Evolutionary conservation across 2,888 invertebrate genomes (phyloP).

Genomic region (Dryomyza anilis): DNA sequence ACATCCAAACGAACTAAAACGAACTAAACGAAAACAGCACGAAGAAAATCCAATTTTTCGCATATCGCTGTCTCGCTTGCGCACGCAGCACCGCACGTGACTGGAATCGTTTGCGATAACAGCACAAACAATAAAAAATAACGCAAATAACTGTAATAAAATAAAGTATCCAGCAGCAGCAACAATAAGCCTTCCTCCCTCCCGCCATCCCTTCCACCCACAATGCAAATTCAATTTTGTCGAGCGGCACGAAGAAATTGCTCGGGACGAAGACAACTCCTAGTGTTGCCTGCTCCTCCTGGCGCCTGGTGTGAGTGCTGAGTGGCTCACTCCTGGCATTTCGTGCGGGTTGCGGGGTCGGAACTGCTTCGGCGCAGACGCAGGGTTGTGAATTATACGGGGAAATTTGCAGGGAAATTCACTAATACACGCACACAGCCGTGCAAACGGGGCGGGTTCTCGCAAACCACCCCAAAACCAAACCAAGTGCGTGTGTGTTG

Average conservation of each 20-base stretch:
- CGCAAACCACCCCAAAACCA: slow-evolving; percentile 12
- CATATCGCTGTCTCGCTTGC: slow-evolving; percentile 38
- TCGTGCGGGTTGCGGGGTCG: slow-evolving; percentile 19
- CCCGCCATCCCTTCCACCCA: slow-evolving; percentile 18
- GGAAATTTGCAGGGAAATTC: slow-evolving; percentile 39
- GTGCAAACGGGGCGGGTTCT: slow-evolving; percentile 30
- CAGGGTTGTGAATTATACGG: slow-evolving; percentile 43
- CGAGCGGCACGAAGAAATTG: slow-evolving; percentile 47
- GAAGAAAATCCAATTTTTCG: slow-evolving; percentile 55
- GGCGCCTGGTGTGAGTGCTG: slow-evolving; percentile 9
- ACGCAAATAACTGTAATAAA: slow-evolving; percentile 54
- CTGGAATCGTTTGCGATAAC: slow-evolving; percentile 18
- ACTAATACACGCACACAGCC: slow-evolving; percentile 17
- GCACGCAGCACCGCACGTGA: slow-evolving; percentile 14
- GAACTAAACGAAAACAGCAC: slow-evolving; percentile 48
- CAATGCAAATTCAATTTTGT: slow-evolving; percentile 57
- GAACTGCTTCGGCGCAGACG: slow-evolving; percentile 38
- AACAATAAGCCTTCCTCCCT: too few relatives aligned
- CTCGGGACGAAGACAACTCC: slow-evolving; percentile 31
- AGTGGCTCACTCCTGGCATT: too few relatives aligned
- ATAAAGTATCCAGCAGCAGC: slow-evolving; percentile 50
- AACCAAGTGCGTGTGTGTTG: slow-evolving; percentile 4
- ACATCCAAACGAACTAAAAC: too few relatives aligned
- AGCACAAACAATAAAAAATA: slow-evolving; percentile 27
- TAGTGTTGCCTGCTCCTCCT: neutral